phyloP scores from a whole-genome alignment of 1,140 invertebrate genomes.

The Trypoxylus dichotomus region DNA sequence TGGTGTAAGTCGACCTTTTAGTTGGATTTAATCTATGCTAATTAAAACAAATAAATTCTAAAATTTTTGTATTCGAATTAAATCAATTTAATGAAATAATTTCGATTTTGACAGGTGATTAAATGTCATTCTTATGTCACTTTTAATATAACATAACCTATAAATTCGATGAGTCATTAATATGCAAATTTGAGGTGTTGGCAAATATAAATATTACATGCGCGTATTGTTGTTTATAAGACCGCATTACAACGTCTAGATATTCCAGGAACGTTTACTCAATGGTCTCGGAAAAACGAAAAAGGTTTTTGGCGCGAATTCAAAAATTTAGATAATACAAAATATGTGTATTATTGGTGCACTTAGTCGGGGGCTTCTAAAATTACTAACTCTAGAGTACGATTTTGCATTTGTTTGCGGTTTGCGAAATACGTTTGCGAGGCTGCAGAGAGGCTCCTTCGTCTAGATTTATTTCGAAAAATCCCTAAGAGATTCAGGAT shows the following conservation, averaged over 20 bases:
- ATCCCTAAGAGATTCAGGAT: not conserved
- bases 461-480: no score
- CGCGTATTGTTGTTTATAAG: not conserved
- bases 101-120: not conserved
- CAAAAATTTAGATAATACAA: constrained; percentile 15
- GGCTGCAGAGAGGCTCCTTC: no score
- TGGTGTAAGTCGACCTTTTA: not conserved
- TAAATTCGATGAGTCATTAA: not conserved
- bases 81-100: not conserved
- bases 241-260: no score
- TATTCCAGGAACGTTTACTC: not conserved
- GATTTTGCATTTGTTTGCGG: no score
- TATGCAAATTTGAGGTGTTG: not conserved
- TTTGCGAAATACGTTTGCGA: no score
- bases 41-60: no score
- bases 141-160: not conserved
- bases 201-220: not conserved
- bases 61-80: no score
- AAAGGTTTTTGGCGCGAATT: constrained; percentile 10
- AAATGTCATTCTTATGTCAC: not conserved
- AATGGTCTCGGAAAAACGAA: not conserved
- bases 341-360: constrained; percentile 9
- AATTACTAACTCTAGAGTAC: not conserved
- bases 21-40: not conserved
- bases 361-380: not conserved